These are phyloP conservation scores for Daktulosphaira vitifoliae DNA, from an alignment of 1,140 invertebrate genomes.

Conservation along the genomic window DNA sequence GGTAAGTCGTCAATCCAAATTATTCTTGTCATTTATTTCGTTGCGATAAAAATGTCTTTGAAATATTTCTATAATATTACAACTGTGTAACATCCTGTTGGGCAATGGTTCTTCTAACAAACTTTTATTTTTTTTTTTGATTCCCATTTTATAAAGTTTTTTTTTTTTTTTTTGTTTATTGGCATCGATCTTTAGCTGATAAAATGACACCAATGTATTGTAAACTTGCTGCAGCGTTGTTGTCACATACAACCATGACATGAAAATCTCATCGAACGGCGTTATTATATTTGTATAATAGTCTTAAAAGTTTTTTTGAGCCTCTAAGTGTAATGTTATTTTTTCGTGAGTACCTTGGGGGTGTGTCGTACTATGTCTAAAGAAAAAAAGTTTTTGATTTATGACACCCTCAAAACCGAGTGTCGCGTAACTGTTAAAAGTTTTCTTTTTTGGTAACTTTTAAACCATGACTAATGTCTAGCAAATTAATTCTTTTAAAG, in stretches of 20 bases:
- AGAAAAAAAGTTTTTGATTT: conserved; percentile 29
- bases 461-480: conserved; percentile 28
- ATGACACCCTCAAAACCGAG: conserved; percentile 23
- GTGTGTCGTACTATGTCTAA: conserved; percentile 11
- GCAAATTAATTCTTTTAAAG: conserved; percentile 32
- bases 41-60: no score
- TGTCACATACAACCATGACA: neutral
- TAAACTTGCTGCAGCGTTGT: no score
- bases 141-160: no score
- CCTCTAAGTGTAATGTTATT: conserved; percentile 26
- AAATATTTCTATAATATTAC: no score
- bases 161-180: no score
- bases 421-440: conserved; percentile 25
- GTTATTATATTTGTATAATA: conserved; percentile 14
- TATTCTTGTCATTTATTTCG: neutral
- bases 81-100: no score
- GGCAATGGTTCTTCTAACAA: no score
- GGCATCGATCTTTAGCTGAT: no score
- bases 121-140: no score
- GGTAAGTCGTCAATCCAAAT: conserved; percentile 45
- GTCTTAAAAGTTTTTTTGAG: conserved; percentile 9
- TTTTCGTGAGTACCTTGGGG: conserved; percentile 6
- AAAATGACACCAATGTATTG: no score
- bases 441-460: conserved; percentile 20
- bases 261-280: conserved; percentile 24